These are phyloP conservation scores for Lymantria dispar DNA, from an alignment of 2,888 invertebrate genomes.

Conservation along the genomic window DNA sequence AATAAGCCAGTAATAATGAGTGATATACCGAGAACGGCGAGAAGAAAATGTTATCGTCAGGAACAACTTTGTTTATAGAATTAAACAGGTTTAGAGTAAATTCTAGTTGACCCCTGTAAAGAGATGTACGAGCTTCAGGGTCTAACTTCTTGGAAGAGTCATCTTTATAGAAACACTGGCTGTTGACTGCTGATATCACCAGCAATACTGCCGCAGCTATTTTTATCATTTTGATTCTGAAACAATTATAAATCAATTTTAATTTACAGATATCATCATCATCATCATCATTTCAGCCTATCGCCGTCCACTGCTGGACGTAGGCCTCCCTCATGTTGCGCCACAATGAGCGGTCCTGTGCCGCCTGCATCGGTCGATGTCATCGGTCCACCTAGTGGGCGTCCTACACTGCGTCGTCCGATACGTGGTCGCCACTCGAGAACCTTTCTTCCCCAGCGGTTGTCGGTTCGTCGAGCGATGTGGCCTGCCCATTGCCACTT, in stretches of 20 bases:
- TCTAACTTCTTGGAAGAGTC: slow-evolving; percentile 69
- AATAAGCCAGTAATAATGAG: slow-evolving; percentile 89
- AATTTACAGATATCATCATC: background rate
- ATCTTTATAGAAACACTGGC: slow-evolving; percentile 74
- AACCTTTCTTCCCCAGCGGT: too few species aligned
- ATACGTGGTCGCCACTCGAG: too few species aligned
- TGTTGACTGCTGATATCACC: slow-evolving; percentile 49
- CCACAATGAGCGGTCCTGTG: too few species aligned
- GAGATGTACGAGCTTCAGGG: slow-evolving; percentile 53
- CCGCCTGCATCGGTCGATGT: too few species aligned
- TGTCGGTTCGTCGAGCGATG: too few species aligned
- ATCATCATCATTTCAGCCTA: too few species aligned
- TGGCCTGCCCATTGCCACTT: too few species aligned
- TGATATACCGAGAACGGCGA: slow-evolving; percentile 94
- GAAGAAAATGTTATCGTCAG: slow-evolving; percentile 91
- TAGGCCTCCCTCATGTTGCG: too few species aligned
- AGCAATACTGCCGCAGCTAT: slow-evolving; percentile 42
- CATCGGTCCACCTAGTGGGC: too few species aligned
- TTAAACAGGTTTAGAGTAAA: slow-evolving; percentile 88
- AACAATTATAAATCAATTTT: slow-evolving; percentile 10
- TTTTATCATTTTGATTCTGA: slow-evolving; percentile 55
- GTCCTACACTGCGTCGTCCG: too few species aligned
- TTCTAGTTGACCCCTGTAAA: slow-evolving; percentile 79
- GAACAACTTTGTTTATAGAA: slow-evolving; percentile 84
- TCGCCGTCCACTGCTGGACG: too few species aligned